Evolutionary conservation across 2,888 invertebrate species (phyloP), one percentile per base, ranked within the genome.

Genomic region (Dryobota labecula): DNA sequence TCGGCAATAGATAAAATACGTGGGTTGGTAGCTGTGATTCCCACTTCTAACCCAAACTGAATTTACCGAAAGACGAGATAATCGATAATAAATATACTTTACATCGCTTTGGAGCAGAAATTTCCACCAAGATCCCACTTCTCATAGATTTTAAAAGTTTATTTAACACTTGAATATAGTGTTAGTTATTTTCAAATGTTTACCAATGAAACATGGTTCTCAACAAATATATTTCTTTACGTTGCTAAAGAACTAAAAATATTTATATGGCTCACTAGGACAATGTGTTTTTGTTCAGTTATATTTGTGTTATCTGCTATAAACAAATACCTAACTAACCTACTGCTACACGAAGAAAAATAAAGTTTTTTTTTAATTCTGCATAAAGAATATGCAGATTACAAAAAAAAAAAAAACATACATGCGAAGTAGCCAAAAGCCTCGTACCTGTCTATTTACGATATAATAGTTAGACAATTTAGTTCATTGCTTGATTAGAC

Each of bases 1-100:
- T 85, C 70, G 81, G 87, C 72, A 76, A 82, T 80, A 80, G 74
- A 80, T 38, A 73, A 77, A 84, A 80, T 80, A 86, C 83, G 81
- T 85, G 79, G 78, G 78, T 54, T 24, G 69, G 47, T n/a, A 53
- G 24, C 49, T 84, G 65, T 73, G 74, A 84, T 86, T 82, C 76
- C 73, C 73, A 78, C 73, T 45, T 41, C 66, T 36, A 53, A 80
- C 73, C 81, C 76, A 85, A 88, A 84, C 85, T 74, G 83, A 84
- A 86, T 88, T 74, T 79, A 84, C 74, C 67, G 71, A 81, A 86
- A 81, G 56, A 62, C 77, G 58, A 81, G 71, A 77, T 80, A 76
- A 83, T 80, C 69, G 78, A 38, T 57, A 73, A 79, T 73, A 82
- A 84, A 88, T 83, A 84, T 78, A 79, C 78, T 63, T 63, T 27